Percentiles rank a stretch among this genome's conserved stretches.
Evolutionary conservation across 37 sponge, comb jelly and placozoan species (phyloP).

Genomic region (Cladorhizidae sp.): DNA sequence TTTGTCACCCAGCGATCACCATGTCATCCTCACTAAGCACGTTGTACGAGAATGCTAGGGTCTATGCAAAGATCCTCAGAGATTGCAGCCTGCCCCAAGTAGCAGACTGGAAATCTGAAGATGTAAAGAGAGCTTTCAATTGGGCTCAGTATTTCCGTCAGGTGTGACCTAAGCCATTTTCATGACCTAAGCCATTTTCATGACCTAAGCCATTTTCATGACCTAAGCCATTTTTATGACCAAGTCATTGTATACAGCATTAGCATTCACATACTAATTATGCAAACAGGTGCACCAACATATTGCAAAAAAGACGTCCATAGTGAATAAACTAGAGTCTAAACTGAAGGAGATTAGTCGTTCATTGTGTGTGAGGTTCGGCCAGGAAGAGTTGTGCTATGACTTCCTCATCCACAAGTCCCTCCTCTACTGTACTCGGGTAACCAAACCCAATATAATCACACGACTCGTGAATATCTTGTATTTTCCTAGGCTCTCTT

Average conservation of each 20-base stretch:
- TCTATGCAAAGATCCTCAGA: conserved; percentile 32
- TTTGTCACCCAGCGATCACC: no score
- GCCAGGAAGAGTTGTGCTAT: conserved; percentile 2
- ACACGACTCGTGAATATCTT: not conserved
- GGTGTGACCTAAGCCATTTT: conserved; percentile 23
- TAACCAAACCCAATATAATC: not conserved
- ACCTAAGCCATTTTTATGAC: no score
- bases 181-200: no score
- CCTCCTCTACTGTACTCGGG: not conserved
- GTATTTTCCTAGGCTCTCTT: conserved; percentile 51
- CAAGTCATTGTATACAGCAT: no score
- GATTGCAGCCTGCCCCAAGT: conserved; percentile 46
- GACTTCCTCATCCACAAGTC: conserved; percentile 23
- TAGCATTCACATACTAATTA: no score
- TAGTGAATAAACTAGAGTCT: conserved; percentile 38
- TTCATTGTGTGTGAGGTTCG: conserved; percentile 11
- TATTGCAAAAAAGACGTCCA: conserved; percentile 11
- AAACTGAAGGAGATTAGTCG: conserved; percentile 20
- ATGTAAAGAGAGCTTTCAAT: conserved; percentile 49
- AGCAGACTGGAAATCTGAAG: conserved; percentile 55
- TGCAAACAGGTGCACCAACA: conserved; percentile 46
- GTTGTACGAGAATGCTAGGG: conserved; percentile 28
- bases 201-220: no score
- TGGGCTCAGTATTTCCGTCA: conserved; percentile 63
- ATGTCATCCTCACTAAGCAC: conserved; percentile 33